phyloP scores from a whole-genome alignment of 2,113 vertebrate species.

The Phylloscopus trochilus region DNA sequence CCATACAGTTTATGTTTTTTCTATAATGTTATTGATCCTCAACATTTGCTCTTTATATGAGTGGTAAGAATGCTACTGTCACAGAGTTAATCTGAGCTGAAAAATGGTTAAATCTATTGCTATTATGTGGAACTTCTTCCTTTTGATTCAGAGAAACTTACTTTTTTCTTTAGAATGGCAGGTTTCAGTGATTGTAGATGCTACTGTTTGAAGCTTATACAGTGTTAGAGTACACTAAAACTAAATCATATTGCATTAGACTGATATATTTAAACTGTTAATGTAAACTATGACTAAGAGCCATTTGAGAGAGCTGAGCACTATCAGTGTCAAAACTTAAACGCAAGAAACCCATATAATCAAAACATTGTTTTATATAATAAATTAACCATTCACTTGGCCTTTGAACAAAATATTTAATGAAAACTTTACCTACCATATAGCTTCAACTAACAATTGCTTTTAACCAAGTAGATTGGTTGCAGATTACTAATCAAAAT shows the following conservation, averaged over 20 bases:
- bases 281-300: constrained; percentile 5
- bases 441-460: background rate
- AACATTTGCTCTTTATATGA: background rate
- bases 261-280: background rate
- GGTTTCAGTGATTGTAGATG: background rate
- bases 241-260: background rate
- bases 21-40: background rate
- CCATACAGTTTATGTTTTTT: background rate
- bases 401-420: background rate
- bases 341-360: background rate
- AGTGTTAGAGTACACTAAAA: background rate
- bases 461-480: constrained; percentile 19
- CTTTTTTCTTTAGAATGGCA: background rate
- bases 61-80: background rate
- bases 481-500: background rate
- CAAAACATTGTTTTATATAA: constrained; percentile 27
- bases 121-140: background rate
- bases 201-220: background rate
- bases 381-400: constrained; percentile 10
- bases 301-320: background rate
- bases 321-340: constrained; percentile 3
- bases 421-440: background rate
- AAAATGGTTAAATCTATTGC: background rate
- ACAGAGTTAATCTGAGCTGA: background rate
- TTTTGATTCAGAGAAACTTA: background rate